Percentiles rank a stretch among this genome's conserved stretches.
Conservation (phyloP, 1,140 invertebrate species). For the Bemisia tabaci region DNA sequence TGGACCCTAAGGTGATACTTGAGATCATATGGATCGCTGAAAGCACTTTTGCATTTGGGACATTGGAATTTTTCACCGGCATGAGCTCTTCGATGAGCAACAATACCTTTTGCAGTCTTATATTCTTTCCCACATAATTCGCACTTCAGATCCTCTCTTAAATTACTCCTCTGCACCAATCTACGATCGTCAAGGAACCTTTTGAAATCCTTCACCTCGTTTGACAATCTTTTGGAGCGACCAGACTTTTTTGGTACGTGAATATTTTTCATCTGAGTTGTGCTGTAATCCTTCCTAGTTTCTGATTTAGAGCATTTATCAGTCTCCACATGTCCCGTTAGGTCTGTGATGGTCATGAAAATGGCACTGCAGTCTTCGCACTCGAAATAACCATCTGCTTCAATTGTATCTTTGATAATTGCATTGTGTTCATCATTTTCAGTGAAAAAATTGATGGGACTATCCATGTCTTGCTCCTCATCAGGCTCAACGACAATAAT, state of each 20-base stretch:
- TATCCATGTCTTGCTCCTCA: not conserved
- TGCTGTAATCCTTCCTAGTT: not conserved
- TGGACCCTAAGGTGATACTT: not conserved
- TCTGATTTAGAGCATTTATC: not conserved
- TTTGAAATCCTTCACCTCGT: not conserved
- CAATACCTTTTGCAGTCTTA: not conserved
- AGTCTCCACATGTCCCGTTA: not conserved
- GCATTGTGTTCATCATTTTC: not conserved
- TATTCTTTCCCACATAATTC: not conserved
- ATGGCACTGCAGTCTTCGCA: not conserved
- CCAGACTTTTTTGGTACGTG: not conserved
- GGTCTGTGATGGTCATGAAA: not conserved
- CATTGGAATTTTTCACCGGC: not conserved
- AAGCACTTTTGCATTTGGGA: not conserved
- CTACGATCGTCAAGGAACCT: not conserved
- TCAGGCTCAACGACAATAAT: not conserved
- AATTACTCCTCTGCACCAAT: not conserved
- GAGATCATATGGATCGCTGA: not conserved
- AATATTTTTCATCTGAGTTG: not conserved
- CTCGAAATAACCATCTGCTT: not conserved
- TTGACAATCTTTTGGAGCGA: not conserved
- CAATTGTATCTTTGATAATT: not conserved
- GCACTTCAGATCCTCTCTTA: not conserved
- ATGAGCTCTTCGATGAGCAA: not conserved
- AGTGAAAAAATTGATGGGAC: not conserved